A percentile compares a stretch with the other conserved stretches of the same genome.
Conservation (phyloP, 2,888 invertebrate species). For the Acrocyrtus sp. region DNA sequence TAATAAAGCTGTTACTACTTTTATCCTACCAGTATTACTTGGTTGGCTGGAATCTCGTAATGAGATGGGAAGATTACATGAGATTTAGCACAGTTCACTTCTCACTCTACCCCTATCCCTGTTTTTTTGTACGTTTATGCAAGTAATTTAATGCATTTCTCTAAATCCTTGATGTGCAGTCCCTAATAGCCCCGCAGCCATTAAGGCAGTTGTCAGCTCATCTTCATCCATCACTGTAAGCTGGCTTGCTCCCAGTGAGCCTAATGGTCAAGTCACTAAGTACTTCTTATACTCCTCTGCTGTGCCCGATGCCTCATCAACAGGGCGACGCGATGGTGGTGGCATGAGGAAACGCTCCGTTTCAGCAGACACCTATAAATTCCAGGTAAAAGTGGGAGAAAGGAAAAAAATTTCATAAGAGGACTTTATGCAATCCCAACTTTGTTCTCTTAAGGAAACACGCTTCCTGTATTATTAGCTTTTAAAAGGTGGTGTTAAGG, state of each 20-base stretch:
- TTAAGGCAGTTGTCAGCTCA: conserved; percentile 68
- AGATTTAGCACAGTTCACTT: background rate
- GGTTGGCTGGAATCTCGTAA: background rate
- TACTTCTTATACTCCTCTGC: conserved; percentile 72
- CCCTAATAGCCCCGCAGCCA: conserved; percentile 67
- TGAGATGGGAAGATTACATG: conserved; percentile 5
- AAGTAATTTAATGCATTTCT: conserved; percentile 12
- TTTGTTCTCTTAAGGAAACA: too few species aligned
- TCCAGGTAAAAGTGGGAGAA: conserved; percentile 55
- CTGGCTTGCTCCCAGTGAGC: conserved; percentile 74
- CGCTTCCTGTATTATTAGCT: background rate
- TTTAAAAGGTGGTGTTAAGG: too few species aligned
- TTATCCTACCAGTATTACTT: too few species aligned
- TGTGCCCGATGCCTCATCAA: conserved; percentile 12
- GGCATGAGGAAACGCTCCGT: conserved; percentile 41
- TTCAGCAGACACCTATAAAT: conserved; percentile 49
- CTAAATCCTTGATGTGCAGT: conserved; percentile 64
- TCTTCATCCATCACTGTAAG: conserved; percentile 64
- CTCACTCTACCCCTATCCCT: too few species aligned
- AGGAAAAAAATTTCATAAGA: too few species aligned
- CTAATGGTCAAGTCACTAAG: conserved; percentile 73
- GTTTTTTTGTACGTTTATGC: background rate
- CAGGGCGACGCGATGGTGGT: conserved; percentile 22
- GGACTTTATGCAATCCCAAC: too few species aligned
- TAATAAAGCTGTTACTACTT: conserved; percentile 7